Conservation (phyloP, 2,797 vertebrate species). For the Myotis planiceps region DNA sequence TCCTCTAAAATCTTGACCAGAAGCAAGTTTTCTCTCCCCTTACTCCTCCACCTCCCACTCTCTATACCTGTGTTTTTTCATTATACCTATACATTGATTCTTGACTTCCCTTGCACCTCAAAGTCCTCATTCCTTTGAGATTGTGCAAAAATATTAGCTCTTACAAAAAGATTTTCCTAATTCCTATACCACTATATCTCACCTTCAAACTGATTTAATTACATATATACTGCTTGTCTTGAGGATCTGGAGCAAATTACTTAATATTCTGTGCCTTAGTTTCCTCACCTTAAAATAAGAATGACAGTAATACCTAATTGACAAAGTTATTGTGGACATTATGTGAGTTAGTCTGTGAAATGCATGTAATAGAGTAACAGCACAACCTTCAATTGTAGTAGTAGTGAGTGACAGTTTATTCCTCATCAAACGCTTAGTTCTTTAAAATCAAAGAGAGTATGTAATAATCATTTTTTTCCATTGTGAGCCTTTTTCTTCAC, state of each 20-base stretch:
- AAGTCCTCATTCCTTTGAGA: background rate
- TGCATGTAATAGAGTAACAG: background rate
- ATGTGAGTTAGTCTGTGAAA: background rate
- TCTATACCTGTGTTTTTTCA: rapidly evolving
- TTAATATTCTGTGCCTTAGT: background rate
- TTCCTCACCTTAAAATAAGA: background rate
- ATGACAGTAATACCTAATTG: background rate
- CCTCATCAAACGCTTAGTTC: background rate
- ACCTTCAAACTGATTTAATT: background rate
- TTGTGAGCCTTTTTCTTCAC: background rate
- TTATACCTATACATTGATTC: rapidly evolving
- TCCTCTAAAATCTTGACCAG: background rate
- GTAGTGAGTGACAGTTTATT: background rate
- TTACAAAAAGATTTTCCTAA: background rate
- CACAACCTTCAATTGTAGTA: background rate
- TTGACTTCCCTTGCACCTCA: background rate
- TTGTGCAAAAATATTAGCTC: background rate
- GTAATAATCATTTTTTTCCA: background rate
- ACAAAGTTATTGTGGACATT: background rate
- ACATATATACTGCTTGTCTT: background rate
- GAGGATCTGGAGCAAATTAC: background rate
- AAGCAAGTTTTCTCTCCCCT: background rate
- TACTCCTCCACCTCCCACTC: background rate
- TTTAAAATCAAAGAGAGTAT: background rate
- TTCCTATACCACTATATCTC: background rate